phyloP scores from a whole-genome alignment of 2,888 invertebrate species.

The Trissonchulus sp. region DNA sequence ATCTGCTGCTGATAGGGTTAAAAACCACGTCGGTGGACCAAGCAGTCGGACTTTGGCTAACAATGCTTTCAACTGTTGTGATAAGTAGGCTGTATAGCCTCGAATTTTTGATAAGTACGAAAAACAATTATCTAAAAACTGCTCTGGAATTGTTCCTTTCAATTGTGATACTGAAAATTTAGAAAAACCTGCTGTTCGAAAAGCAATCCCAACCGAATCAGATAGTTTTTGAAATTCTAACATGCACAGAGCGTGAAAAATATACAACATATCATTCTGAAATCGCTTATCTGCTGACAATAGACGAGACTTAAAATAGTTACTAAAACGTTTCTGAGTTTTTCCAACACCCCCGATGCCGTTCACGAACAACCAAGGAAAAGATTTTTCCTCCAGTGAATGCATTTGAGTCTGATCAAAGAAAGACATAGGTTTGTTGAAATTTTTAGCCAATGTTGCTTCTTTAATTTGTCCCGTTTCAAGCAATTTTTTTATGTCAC shows the following conservation, averaged over 20 bases:
- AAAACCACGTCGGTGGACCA: constrained; percentile 18
- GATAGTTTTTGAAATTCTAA: background rate
- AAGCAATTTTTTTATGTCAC: background rate
- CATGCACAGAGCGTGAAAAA: constrained; percentile 15
- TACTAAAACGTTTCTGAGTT: too few relatives aligned
- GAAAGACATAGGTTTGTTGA: background rate
- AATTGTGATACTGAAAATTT: background rate
- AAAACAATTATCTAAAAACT: background rate
- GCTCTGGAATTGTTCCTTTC: background rate
- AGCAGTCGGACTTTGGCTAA: constrained; percentile 7
- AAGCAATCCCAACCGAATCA: background rate
- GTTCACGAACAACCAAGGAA: background rate
- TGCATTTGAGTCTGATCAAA: background rate
- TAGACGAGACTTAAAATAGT: constrained; percentile 16
- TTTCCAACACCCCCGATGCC: background rate
- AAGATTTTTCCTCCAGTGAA: background rate
- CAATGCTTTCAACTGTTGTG: background rate
- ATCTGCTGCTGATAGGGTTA: constrained; percentile 16
- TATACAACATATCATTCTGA: background rate
- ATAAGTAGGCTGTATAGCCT: constrained; percentile 1
- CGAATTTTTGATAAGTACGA: background rate
- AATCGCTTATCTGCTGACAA: background rate
- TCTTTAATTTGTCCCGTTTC: too few relatives aligned
- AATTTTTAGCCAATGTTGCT: background rate
- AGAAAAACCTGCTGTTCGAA: background rate